Evolutionary conservation across 1,140 invertebrate genomes (phyloP), one percentile per base, ranked within the genome.

Genomic region (Bombus turneri): DNA sequence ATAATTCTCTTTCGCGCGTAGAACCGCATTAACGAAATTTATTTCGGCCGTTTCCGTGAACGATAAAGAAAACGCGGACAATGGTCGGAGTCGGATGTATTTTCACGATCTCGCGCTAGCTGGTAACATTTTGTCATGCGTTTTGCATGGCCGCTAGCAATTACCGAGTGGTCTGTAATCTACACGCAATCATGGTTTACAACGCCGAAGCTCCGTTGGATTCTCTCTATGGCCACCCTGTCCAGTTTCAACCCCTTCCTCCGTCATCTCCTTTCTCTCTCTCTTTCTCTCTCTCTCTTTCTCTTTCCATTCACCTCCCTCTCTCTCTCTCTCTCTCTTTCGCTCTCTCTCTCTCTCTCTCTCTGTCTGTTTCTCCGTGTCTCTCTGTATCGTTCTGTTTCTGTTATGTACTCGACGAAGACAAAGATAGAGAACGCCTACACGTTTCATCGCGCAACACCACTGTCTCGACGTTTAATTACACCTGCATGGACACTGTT

Each of bases 121-220:
- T 88, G 85, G 83, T 87, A 90, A 83, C 84, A 89, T 89, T 90
- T 92, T 90, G 90, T 91, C 83, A 88, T 88, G 88, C 89, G 87
- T 93, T 94, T 93, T 93, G 87, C 86, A 90, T 89, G 86, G 90
- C 89, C 83, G 90, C 90, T 91, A 92, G 92, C 92, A 94, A 94
- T 94, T 94, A 94, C 90, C 88, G 91, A 91, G 91, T 90, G 91
- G 88, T 94, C 88, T 92, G 92, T 94, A 94, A 94, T 93, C 93
- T 91, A 93, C 91, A 91, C 91, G 92, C 93, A 94, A 92, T 94
- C 93, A 93, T 93, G 92, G 88, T 91, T 92, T 90, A 91, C 91
- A 91, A 88, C 64, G 83, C 71, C 83, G 75, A 88, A 90, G 87
- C 83, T 91, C 73, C 81, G 86, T 87, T 83, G 86, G 80, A 90